A percentile compares a stretch with the other conserved stretches of the same genome.
Conservation (phyloP, 2,113 vertebrate species). For the Eurystomus gularis region DNA sequence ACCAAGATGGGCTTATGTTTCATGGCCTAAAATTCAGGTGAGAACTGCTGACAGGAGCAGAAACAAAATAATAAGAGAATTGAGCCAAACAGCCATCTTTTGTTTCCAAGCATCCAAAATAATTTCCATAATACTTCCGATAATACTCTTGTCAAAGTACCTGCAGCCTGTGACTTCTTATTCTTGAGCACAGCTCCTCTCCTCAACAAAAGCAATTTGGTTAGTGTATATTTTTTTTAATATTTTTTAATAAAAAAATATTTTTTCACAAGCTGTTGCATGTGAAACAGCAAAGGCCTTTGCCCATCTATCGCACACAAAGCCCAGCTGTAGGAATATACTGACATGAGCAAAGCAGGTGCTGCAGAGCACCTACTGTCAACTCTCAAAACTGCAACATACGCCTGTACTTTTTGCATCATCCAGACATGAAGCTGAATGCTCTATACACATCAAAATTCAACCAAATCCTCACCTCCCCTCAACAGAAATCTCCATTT, state of each 20-base stretch:
- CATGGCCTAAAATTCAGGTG: neutral
- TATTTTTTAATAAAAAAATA: too few species aligned
- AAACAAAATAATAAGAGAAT: neutral
- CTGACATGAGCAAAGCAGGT: neutral
- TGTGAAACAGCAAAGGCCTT: neutral
- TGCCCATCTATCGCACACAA: neutral
- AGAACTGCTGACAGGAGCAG: neutral
- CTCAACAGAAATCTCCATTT: neutral
- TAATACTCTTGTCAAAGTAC: neutral
- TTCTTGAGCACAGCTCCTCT: neutral
- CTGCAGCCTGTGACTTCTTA: neutral
- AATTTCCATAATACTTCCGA: neutral
- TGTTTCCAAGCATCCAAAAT: neutral
- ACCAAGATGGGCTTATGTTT: neutral
- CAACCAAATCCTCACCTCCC: neutral
- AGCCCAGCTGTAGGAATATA: neutral
- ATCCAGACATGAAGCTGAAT: neutral
- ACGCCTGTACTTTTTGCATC: neutral
- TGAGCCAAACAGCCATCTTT: neutral
- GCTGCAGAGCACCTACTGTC: neutral
- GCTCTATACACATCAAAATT: neutral
- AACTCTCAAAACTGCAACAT: neutral
- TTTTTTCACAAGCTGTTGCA: too few species aligned
- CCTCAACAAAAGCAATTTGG: neutral
- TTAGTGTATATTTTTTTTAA: too few species aligned